Base-by-base conservation (phyloP, 2,888 invertebrate species). In the Pyrochroa serraticornis region DNA sequence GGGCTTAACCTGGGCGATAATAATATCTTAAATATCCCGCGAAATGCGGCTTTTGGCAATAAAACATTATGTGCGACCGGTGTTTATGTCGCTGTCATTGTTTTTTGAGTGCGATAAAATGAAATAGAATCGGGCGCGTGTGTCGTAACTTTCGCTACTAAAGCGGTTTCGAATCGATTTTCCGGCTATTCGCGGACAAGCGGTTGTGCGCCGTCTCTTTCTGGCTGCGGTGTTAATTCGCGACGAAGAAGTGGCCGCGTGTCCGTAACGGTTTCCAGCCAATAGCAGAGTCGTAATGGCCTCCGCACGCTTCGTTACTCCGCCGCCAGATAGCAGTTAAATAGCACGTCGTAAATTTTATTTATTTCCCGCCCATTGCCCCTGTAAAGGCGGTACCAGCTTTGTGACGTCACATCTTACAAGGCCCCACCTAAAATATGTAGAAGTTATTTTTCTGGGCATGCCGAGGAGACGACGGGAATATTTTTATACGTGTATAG, bases 201-300 rank as follows among this genome's bases (percentile, higher is more conserved):
- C 77, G 74, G 70, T 12, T 70, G 65, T 68, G 66, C 71, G 72
- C 71, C 65, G 47, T 70, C 63, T 71, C 64, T 30, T 50, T 67
- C 50, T 34, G 46, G 38, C 41, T 61, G 66, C 69, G 71, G 70
- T 64, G 63, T 67, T 69, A 39, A 10, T 39, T 7, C 41, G 45
- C 32, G 48, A 38, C 68, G 33, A 43, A 12, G 14, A 12, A 22
- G 22, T 30, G 36, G 61, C 67, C 64, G 70, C 64, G 64, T 48
- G 69, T 74, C 71, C 63, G n/a, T 48, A 50, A 42, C 56, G 62
- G 62, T 49, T 61, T 67, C 73, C 78, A 79, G 79, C 84, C 84
- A 84, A 84, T 84, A 80, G 81, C 81, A 78, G 75, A 73, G 77
- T 78, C 80, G 83, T 84, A 83, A 84, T 84, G 84, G 84, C 84